Conservation (phyloP, 2,113 vertebrate species). For the Lichenostomus cassidix region DNA sequence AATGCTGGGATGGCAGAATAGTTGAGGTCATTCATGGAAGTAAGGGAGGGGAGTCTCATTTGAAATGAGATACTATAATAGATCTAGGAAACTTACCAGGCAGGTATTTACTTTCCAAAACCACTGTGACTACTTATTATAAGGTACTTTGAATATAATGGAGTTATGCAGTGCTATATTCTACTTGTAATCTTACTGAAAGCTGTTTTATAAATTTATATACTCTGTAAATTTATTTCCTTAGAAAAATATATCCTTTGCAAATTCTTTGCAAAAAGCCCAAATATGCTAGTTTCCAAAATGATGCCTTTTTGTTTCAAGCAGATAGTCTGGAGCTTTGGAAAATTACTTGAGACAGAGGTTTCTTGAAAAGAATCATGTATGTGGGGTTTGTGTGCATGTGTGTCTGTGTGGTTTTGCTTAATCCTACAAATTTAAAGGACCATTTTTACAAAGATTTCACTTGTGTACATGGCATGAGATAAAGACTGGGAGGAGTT, state of each 20-base stretch:
- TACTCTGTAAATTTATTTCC: background rate
- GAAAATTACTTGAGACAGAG: background rate
- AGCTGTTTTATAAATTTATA: background rate
- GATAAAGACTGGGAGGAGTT: constrained; percentile 31
- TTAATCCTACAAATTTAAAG: background rate
- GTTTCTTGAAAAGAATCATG: background rate
- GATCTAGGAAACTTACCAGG: background rate
- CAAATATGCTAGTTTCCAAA: background rate
- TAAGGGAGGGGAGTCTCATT: background rate
- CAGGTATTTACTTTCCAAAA: constrained; percentile 25
- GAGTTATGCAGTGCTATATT: background rate
- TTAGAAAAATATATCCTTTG: background rate
- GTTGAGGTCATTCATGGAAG: constrained; percentile 29
- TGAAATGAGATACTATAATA: background rate
- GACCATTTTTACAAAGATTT: background rate
- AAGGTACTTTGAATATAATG: background rate
- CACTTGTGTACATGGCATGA: background rate
- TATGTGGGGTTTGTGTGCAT: background rate
- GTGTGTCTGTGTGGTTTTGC: background rate
- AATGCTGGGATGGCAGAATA: constrained; percentile 9
- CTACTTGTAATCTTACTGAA: background rate
- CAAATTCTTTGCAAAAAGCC: background rate
- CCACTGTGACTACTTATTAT: background rate
- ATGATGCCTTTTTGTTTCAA: background rate
- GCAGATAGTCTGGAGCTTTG: background rate